Evolutionary conservation across 2,888 invertebrate species (phyloP).

Genomic region (Ectemnius continuus): DNA sequence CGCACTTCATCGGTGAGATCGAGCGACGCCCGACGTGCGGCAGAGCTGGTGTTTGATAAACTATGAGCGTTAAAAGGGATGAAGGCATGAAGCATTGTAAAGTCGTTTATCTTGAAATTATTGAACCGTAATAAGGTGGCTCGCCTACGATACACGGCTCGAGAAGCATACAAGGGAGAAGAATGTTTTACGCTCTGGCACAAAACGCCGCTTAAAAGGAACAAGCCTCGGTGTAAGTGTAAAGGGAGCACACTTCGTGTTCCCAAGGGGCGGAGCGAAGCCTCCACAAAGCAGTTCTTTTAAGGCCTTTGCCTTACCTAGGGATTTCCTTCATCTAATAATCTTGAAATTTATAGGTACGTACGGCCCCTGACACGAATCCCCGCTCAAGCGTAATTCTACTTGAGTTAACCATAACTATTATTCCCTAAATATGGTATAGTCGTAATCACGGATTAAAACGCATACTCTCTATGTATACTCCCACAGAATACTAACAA

Average conservation of each 20-base stretch:
- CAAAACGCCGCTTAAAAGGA: conserved; percentile 37
- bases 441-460: not conserved
- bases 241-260: conserved; percentile 10
- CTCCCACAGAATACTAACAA: too few species aligned
- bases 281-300: conserved; percentile 12
- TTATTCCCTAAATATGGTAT: not conserved
- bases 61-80: conserved; percentile 25
- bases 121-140: conserved; percentile 42
- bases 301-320: conserved; percentile 17
- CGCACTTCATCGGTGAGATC: conserved; percentile 28
- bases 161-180: conserved; percentile 38
- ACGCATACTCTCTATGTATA: too few species aligned
- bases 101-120: conserved; percentile 46
- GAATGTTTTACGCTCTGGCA: conserved; percentile 50
- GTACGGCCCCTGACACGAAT: not conserved
- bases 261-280: conserved; percentile 1
- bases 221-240: not conserved
- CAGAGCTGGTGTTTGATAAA: conserved; percentile 25
- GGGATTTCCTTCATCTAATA: conserved; percentile 28
- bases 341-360: conserved; percentile 10
- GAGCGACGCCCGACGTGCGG: conserved; percentile 12
- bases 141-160: conserved; percentile 30
- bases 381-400: not conserved
- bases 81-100: conserved; percentile 23
- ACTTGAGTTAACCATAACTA: conserved; percentile 3